These are phyloP conservation scores for Hoplias malabaricus DNA, from an alignment of 2,113 vertebrate genomes.

Conservation along the genomic window DNA sequence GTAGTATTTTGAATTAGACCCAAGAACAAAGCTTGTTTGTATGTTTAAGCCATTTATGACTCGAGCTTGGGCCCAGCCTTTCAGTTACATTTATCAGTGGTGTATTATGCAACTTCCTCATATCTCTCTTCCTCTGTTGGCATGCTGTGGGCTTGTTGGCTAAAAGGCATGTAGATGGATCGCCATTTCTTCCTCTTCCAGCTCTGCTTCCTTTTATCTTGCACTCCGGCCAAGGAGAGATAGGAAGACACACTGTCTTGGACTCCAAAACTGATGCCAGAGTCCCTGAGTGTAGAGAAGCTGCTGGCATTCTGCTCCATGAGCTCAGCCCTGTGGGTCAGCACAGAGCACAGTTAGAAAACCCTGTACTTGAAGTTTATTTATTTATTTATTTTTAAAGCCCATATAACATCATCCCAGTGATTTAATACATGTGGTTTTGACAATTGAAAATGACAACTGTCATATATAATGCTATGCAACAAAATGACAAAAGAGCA, in stretches of 20 bases:
- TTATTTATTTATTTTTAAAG: not conserved
- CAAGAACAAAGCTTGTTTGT: not conserved
- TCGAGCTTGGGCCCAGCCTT: not conserved
- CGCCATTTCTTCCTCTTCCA: constrained; percentile 41
- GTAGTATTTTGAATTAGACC: not conserved
- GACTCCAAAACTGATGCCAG: constrained; percentile 80
- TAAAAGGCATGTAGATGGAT: constrained; percentile 29
- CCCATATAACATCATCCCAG: too few relatives aligned
- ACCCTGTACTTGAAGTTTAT: not conserved
- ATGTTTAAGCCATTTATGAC: not conserved
- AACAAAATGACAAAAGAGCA: too few relatives aligned
- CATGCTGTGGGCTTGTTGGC: not conserved
- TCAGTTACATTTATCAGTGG: not conserved
- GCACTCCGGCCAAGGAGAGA: constrained; percentile 69
- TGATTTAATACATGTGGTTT: too few relatives aligned
- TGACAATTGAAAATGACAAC: too few relatives aligned
- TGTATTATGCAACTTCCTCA: not conserved
- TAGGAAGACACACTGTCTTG: constrained; percentile 83
- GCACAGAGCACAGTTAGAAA: not conserved
- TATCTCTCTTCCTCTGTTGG: constrained; percentile 39
- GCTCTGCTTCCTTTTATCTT: constrained; percentile 33
- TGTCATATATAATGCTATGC: too few relatives aligned
- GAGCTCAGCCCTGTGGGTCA: constrained; percentile 64
- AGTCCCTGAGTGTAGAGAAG: constrained; percentile 66
- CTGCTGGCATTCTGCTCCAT: constrained; percentile 46